A percentile compares a stretch with the other conserved stretches of the same genome.
These are phyloP conservation scores for Notothenia rossii DNA, from an alignment of 2,113 vertebrate genomes.

Conservation along the genomic window DNA sequence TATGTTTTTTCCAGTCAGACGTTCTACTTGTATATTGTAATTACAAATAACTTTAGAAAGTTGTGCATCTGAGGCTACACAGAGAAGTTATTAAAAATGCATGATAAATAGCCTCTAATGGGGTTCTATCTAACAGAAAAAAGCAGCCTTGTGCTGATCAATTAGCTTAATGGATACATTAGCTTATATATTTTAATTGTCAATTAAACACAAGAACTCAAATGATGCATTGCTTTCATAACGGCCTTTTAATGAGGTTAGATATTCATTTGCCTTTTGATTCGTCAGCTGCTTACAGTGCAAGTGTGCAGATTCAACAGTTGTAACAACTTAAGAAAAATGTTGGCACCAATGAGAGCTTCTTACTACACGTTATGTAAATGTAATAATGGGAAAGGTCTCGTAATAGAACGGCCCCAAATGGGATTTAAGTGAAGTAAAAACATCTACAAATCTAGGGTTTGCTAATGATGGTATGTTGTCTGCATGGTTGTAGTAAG, in stretches of 20 bases:
- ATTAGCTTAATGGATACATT: constrained; percentile 82
- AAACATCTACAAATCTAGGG: background rate
- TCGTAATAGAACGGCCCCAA: constrained; percentile 21
- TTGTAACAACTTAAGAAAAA: constrained; percentile 51
- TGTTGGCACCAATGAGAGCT: constrained; percentile 38
- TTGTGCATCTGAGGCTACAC: constrained; percentile 36
- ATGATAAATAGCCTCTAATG: constrained; percentile 75
- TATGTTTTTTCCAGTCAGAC: background rate
- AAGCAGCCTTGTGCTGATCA: constrained; percentile 74
- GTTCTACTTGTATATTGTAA: constrained; percentile 33
- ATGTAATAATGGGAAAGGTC: constrained; percentile 51
- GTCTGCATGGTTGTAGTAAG: background rate
- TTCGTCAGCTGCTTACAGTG: constrained; percentile 67
- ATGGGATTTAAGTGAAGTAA: constrained; percentile 6
- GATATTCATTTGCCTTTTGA: constrained; percentile 74
- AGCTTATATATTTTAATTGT: constrained; percentile 82
- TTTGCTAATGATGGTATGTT: background rate
- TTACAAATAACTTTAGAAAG: constrained; percentile 56
- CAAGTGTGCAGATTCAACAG: constrained; percentile 49
- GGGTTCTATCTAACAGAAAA: constrained; percentile 65
- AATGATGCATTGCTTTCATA: constrained; percentile 81
- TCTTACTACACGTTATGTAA: constrained; percentile 53
- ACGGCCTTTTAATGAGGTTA: constrained; percentile 82
- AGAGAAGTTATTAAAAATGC: constrained; percentile 68
- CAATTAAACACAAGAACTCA: constrained; percentile 78